These are phyloP conservation scores for Lophura swinhoii DNA, from an alignment of 2,797 vertebrate species.

Conservation along the genomic window DNA sequence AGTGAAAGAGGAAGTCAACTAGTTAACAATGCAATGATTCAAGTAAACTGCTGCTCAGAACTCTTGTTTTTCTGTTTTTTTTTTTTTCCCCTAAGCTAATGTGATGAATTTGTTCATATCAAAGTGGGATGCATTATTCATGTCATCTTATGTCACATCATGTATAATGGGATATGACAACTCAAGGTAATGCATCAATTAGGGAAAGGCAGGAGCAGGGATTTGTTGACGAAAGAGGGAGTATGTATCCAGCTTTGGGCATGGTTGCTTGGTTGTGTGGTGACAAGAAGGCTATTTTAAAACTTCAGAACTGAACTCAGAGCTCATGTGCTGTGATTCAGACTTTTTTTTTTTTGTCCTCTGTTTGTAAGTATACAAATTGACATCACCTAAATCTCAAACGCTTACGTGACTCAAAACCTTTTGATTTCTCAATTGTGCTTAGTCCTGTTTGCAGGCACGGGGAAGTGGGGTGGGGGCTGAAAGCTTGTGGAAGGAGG, in stretches of 20 bases:
- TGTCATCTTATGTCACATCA: neutral
- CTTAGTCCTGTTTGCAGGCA: neutral
- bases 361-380: neutral
- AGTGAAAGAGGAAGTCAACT: neutral
- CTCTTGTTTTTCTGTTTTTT: neutral
- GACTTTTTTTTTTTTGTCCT: neutral
- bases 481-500: neutral
- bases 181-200: neutral
- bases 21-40: neutral
- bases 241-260: neutral
- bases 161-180: neutral
- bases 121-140: neutral
- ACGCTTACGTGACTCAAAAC: neutral
- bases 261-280: neutral
- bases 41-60: neutral
- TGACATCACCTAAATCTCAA: neutral
- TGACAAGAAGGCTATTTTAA: slow-evolving; percentile 3
- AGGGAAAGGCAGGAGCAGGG: neutral
- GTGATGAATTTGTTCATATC: neutral
- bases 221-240: neutral
- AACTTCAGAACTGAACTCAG: neutral
- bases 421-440: neutral
- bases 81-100: neutral
- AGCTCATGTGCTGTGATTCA: neutral
- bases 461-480: neutral